Conservation (phyloP, 2,888 invertebrate species). For the Phorcus lineatus region DNA sequence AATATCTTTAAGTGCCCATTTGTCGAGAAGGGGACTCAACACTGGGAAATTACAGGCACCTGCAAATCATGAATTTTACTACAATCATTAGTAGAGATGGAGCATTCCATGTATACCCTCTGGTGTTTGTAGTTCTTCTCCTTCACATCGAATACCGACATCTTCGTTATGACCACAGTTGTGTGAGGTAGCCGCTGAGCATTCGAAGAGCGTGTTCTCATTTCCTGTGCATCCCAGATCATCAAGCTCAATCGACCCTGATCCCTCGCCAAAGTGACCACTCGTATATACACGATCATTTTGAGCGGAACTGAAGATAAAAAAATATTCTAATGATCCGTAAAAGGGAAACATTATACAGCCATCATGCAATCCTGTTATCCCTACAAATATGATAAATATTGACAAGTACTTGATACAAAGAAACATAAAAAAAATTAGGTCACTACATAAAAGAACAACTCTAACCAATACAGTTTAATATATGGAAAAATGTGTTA, state of each 20-base stretch:
- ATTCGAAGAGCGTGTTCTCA: neutral
- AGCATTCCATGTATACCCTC: constrained; percentile 5
- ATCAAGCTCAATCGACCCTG: neutral
- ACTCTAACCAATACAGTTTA: too few species aligned
- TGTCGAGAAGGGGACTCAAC: too few species aligned
- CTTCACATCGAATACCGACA: neutral
- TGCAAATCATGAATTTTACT: neutral
- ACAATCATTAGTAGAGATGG: neutral
- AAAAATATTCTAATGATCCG: too few species aligned
- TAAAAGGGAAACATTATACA: too few species aligned
- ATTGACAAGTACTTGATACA: too few species aligned
- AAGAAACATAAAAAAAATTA: too few species aligned
- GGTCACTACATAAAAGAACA: too few species aligned
- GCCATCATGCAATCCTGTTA: too few species aligned
- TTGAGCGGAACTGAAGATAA: neutral
- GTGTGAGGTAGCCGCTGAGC: neutral
- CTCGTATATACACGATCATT: neutral
- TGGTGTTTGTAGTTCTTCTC: neutral
- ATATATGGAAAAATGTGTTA: too few species aligned
- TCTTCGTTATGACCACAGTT: constrained; percentile 6
- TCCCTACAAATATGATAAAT: too few species aligned
- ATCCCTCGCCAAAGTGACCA: neutral
- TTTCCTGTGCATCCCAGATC: neutral
- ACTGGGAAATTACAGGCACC: too few species aligned
- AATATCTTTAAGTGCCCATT: too few species aligned